phyloP scores from a whole-genome alignment of 2,888 invertebrate genomes.

The Drosophila mayaguana region DNA sequence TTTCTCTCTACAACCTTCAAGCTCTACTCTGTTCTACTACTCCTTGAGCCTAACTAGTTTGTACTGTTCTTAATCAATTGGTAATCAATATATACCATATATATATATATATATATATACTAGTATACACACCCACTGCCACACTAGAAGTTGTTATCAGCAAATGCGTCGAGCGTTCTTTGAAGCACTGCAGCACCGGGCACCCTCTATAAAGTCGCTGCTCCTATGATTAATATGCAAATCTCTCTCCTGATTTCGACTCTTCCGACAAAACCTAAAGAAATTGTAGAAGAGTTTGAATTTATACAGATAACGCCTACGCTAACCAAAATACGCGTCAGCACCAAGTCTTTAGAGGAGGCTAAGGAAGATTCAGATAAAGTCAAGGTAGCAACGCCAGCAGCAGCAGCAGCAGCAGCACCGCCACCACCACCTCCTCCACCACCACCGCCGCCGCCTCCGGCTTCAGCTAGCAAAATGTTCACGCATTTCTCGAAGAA shows the following conservation, averaged over 20 bases:
- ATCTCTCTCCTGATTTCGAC: constrained; percentile 7
- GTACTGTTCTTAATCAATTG: constrained; percentile 24
- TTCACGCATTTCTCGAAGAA: constrained; percentile 88
- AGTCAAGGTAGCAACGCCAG: not conserved
- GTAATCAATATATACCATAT: constrained; percentile 18
- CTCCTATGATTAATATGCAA: constrained; percentile 1
- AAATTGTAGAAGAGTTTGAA: constrained; percentile 88
- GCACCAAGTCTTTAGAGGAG: constrained; percentile 85
- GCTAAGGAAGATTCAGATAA: constrained; percentile 65
- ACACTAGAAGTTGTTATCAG: constrained; percentile 57
- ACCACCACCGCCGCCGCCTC: constrained; percentile 22
- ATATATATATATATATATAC: not conserved
- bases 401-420: constrained; percentile 1
- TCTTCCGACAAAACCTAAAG: constrained; percentile 32
- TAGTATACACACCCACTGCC: constrained; percentile 60
- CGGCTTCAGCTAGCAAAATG: constrained; percentile 78
- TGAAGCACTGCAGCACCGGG: constrained; percentile 60
- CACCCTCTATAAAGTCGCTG: constrained; percentile 48
- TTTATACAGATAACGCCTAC: constrained; percentile 93
- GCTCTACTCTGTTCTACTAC: constrained; percentile 9
- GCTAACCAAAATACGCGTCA: constrained; percentile 92
- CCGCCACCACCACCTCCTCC: constrained; percentile 25
- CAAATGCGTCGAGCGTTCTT: constrained; percentile 34
- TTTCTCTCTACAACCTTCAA: constrained; percentile 26
- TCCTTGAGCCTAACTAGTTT: constrained; percentile 21